Evolutionary conservation across 35 echinoderm and acorn worm species (phyloP), one percentile per base, ranked within the genome.

Genomic region (Nesometra sesokonis): DNA sequence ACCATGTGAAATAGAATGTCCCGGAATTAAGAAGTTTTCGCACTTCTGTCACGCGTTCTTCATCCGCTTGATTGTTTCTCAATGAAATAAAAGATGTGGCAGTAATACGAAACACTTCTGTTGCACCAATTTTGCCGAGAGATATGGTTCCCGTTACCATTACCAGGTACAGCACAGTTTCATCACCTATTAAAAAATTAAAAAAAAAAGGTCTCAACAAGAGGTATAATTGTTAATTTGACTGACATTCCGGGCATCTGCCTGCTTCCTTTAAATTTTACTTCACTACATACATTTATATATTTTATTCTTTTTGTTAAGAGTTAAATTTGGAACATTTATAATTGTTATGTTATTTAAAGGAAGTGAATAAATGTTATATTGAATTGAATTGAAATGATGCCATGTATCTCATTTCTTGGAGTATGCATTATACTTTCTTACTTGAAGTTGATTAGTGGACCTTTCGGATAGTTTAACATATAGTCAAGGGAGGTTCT

Each of bases 1-100:
- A 98, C 92, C 92, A 98, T 9, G 93, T 86, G 67, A 98, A 98
- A 82, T 98, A 98, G 80, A 98, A 98, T 13, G 95, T 98, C 0
- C 95, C 95, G n/a, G 95, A 98, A 81, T 91, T 98, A 35, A 98
- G 89, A 11, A 98, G 90, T 83, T 98, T 98, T 30, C 93, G 82
- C 29, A 98, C 86, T 77, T 98, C 95, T 13, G 76, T 52, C 46
- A 98, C 86, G 4, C 92, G 88, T 33, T 98, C 95, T 77, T 98
- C 95, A 82, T 98, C 95, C 27, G 85, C 77, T 17, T 89, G 87
- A 21, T 90, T 77, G n/a, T 91, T 88, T 40, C 92, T 85, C 32
- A 98, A 57, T 13, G 95, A 98, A 32, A 98, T 87, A 80, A 98
- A 98, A 30, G 84, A 80, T 8, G 95, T 98, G 2, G 95, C 93